These are phyloP conservation scores for Buteo buteo DNA, from an alignment of 2,113 vertebrate genomes.

Conservation along the genomic window DNA sequence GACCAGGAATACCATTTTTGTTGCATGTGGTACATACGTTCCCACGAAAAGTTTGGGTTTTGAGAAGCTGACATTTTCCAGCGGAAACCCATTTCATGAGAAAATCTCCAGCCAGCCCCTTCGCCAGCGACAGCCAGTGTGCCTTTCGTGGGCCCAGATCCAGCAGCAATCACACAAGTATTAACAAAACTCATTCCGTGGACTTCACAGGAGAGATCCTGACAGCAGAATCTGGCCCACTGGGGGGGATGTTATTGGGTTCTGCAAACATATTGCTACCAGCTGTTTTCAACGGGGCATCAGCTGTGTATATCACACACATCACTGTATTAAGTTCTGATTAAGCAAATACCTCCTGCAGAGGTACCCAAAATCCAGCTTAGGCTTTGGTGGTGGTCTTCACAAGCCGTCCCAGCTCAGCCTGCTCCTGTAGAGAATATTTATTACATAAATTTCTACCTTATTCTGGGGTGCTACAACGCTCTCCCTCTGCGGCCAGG, in stretches of 20 bases:
- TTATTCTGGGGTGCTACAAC: neutral
- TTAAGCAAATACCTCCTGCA: neutral
- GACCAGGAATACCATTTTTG: neutral
- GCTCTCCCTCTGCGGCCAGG: neutral
- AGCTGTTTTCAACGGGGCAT: neutral
- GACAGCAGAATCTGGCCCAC: neutral
- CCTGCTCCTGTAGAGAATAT: neutral
- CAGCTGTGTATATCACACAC: neutral
- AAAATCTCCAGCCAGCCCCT: neutral
- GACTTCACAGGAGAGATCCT: neutral
- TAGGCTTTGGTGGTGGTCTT: neutral
- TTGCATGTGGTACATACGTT: neutral
- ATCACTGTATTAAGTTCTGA: neutral
- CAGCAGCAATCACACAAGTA: slow-evolving; percentile 8
- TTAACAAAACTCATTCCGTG: neutral
- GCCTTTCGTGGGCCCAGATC: neutral
- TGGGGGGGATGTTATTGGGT: neutral
- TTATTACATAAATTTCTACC: neutral
- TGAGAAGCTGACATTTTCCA: slow-evolving; percentile 6
- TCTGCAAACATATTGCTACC: neutral
- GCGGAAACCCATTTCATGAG: slow-evolving; percentile 1
- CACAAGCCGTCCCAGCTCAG: neutral
- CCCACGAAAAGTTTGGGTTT: neutral
- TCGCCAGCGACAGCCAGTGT: neutral
- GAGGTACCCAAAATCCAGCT: neutral